Base-by-base conservation (phyloP, 2,113 vertebrate species). In the Oncorhynchus kisutch region DNA sequence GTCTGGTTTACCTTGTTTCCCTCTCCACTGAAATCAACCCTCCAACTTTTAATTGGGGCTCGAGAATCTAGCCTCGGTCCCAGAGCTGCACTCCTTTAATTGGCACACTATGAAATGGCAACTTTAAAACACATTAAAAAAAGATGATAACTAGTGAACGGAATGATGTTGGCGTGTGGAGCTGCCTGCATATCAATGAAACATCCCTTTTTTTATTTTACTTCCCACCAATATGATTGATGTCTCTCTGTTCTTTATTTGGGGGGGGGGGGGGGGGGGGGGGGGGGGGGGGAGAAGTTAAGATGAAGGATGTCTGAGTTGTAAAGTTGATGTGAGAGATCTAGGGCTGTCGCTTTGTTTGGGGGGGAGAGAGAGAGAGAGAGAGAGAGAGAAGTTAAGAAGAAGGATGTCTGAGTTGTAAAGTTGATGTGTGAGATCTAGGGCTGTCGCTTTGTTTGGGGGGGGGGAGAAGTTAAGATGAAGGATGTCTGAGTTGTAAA, bases 71-170 rank as follows among this genome's bases (percentile, higher is more conserved):
- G 65, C 51, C 39, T 75, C 81, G 54, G n/a, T 75, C 86, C 75
- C 70, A n/a, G 7, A 84, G 85, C 69, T 12, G 31, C 45, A 22
- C 71, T 85, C 39, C 39, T 39, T 83, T 78, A 85, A 74, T 86
- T 86, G 83, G 85, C 78, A 2, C 12, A 72, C 78, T 78, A 77
- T 77, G 79, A 81, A 84, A 79, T 25, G 18, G 75, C 72, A 59
- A 70, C 72, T 81, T 83, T 84, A 74, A 85, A 91, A 88, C 74
- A 78, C 81, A 87, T 89, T 74, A 88, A 90, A 62, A 87, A 82
- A 79, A 83, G 81, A 81, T 7, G 39, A 39, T 39, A 85, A 80
- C 79, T 74, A 82, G 82, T 57, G 79, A 81, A 74, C 20, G 69
- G 34, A 8, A 34, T 34, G 34, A 45, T 45, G 39, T 45, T 2